Conservation (phyloP, 2,113 vertebrate species). For the Nannobrachium achirus region DNA sequence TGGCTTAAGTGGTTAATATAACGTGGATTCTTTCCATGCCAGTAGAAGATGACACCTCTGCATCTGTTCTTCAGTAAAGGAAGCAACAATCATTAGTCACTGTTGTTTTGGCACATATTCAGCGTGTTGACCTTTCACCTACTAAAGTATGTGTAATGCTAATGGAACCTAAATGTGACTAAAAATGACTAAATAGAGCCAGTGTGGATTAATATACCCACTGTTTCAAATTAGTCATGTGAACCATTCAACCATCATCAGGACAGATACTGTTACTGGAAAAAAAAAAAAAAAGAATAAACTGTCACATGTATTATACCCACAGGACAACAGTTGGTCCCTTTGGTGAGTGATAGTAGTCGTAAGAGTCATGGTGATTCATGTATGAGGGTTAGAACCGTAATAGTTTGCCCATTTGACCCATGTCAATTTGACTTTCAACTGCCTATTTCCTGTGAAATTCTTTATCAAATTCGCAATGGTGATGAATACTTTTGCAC, state of each 20-base stretch:
- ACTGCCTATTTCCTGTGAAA: background rate
- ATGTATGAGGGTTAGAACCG: conserved; percentile 2
- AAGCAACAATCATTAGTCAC: conserved; percentile 2
- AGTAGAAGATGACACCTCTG: background rate
- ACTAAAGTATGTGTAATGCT: conserved; percentile 60
- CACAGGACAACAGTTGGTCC: background rate
- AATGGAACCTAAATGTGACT: conserved; percentile 79
- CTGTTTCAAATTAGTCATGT: conserved; percentile 80
- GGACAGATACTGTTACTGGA: conserved; percentile 68
- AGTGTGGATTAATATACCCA: conserved; percentile 32
- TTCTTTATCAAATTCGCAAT: background rate
- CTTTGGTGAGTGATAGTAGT: conserved; percentile 18
- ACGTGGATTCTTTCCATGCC: background rate
- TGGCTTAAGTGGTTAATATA: background rate
- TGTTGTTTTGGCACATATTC: background rate
- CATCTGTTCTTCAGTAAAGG: conserved; percentile 3
- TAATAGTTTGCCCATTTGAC: conserved; percentile 3
- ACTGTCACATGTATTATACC: background rate
- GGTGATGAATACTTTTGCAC: background rate
- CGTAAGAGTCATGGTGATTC: conserved; percentile 39
- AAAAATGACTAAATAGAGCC: conserved; percentile 58
- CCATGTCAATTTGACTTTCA: conserved; percentile 6
- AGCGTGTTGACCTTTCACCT: conserved; percentile 80
- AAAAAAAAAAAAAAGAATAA: no score
- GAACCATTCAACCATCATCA: conserved; percentile 80